These are phyloP conservation scores for Erythrocercus mccallii DNA, from an alignment of 2,113 vertebrate species.

Conservation along the genomic window DNA sequence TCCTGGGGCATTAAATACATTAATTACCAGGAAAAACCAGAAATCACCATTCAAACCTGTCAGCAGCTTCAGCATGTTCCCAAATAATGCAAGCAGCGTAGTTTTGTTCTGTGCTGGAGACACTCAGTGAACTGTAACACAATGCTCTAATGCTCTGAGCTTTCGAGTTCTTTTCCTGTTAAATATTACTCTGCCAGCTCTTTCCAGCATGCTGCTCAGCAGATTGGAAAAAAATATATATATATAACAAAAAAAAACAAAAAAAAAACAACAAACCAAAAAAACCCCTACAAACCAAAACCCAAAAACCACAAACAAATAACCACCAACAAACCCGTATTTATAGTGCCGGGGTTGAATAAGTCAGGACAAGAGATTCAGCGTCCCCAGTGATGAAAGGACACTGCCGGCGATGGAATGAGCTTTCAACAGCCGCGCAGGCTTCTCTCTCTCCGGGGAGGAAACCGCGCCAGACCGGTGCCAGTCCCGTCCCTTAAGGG, in stretches of 20 bases:
- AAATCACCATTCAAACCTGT: background rate
- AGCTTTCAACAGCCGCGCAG: background rate
- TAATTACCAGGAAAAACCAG: background rate
- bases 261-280: too few species aligned
- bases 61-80: background rate
- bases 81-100: background rate
- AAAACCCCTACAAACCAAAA: background rate
- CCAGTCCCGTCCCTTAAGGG: background rate
- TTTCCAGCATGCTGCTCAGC: fast-evolving
- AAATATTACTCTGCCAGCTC: background rate
- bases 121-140: background rate
- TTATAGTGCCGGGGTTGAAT: background rate
- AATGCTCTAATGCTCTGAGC: background rate
- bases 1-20: background rate
- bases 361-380: background rate
- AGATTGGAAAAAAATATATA: background rate
- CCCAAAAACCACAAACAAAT: background rate
- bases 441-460: background rate
- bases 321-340: background rate
- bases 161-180: background rate
- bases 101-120: background rate
- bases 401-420: background rate
- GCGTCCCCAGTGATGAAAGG: background rate
- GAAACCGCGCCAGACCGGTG: background rate
- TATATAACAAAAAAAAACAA: too few species aligned